Base-by-base conservation (phyloP, 2,113 vertebrate species). In the Dasyornis broadbenti region DNA sequence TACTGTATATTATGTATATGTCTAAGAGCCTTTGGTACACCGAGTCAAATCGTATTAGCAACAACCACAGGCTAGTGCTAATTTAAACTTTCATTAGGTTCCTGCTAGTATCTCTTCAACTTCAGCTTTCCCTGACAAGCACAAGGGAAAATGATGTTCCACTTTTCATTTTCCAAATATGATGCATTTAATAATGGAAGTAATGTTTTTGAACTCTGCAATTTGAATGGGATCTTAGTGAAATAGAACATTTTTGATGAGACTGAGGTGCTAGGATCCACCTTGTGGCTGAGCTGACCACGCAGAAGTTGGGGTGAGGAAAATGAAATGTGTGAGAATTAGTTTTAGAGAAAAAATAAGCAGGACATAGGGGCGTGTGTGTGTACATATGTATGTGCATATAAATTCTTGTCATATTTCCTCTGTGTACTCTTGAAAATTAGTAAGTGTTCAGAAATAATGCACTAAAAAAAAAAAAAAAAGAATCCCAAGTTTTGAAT, bases 91-190 rank as follows among this genome's bases (percentile, higher is more conserved):
- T 44, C 22, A 79, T 76, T 89, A 84, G 7, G 6, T 79, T 71
- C 24, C 65, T 81, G n/a, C 39, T n/a, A 53, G 8, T 75, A 60
- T 45, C 44, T 57, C 56, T 73, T 73, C 47, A 86, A 42, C 21
- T 90, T 73, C 56, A 49, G 77, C 66, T 60, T 73, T 95, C 31
- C 35, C n/a, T 93, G 88, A 81, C 86, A 94, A 94, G 52, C 53
- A 75, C 40, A 82, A 76, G 6, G 52, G 86, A 77, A 89, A 95
- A 94, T 40, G 33, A 71, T 84, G 28, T 54, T 61, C 45, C 65
- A 49, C 73, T 87, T 87, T 28, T 94, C 37, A 61, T 94, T 95
- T 94, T 86, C 83, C n/a, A 76, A 78, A 68, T 78, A 71, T 16
- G 40, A 37, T 78, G 24, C 37, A 37, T 76, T 92, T 71, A 60